Evolutionary conservation across 2,113 vertebrate species (phyloP).

Genomic region (Vulpes ferrilata): DNA sequence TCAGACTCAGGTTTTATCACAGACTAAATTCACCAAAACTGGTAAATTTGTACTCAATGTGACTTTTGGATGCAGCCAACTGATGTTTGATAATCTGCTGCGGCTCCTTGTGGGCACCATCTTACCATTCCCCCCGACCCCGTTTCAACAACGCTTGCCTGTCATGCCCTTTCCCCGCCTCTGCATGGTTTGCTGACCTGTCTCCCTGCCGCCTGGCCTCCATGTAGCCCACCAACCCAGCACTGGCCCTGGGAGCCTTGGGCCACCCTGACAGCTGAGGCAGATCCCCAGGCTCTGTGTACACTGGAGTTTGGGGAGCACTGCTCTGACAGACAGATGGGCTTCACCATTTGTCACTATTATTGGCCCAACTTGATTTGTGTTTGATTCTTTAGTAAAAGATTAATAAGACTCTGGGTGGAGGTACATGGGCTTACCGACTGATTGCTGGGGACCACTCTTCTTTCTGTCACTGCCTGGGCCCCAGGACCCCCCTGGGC

Average conservation of each 20-base stretch:
- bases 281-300: background rate
- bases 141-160: background rate
- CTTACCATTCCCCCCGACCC: fast-evolving
- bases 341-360: background rate
- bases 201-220: background rate
- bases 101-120: background rate
- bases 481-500: background rate
- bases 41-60: background rate
- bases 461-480: background rate
- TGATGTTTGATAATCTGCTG: background rate
- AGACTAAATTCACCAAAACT: background rate
- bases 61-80: background rate
- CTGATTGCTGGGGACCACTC: background rate
- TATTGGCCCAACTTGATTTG: background rate
- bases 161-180: background rate
- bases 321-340: background rate
- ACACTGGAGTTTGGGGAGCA: background rate
- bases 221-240: background rate
- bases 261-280: background rate
- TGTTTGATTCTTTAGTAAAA: background rate
- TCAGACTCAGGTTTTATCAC: background rate
- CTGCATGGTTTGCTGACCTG: background rate
- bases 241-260: background rate
- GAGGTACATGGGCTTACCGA: background rate
- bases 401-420: background rate